Evolutionary conservation across 2,888 invertebrate species (phyloP), one percentile per base, ranked within the genome.

Genomic region (Agriopis marginaria): DNA sequence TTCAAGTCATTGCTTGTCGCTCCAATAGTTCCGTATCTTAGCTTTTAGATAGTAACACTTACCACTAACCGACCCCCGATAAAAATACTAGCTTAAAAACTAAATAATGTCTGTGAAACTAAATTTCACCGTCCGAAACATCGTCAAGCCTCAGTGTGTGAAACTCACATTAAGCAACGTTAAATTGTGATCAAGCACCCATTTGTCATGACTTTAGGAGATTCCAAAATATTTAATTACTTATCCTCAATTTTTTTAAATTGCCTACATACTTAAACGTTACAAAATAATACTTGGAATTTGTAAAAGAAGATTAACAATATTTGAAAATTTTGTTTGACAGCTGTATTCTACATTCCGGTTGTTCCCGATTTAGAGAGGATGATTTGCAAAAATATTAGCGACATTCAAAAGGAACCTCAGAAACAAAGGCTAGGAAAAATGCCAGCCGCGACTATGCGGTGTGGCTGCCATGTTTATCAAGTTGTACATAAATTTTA

Each of bases 1-100:
- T 77, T 75, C 67, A 72, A 68, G 23, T 71, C 76, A 76, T 82
- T 76, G 78, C 71, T 78, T 70, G 66, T 77, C 72, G 61, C 76
- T 79, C 78, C 71, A 66, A 75, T 58, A 72, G 71, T 75, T 76
- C 76, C 54, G n/a, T 73, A 78, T 76, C 76, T 82, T 85, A 60
- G 82, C 71, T 74, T 82, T 79, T 86, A 86, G 75, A 73, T 79
- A 83, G 83, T 87, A 91, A 91, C 89, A 89, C 89, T 91, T 90
- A 91, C 65, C 17, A 66, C 82, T 86, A 88, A 79, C 82, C 83
- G 84, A 75, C 79, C 80, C 59, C 82, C 78, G 74, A 81, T 83
- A 78, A 76, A 80, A 81, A 78, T 82, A 82, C 82, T 76, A 80
- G 77, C 80, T 79, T 78, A 82, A 44, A 72, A 74, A 78, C 77